Evolutionary conservation across 1,140 invertebrate species (phyloP), one percentile per base, ranked within the genome.

Genomic region (Ceratina australensis): DNA sequence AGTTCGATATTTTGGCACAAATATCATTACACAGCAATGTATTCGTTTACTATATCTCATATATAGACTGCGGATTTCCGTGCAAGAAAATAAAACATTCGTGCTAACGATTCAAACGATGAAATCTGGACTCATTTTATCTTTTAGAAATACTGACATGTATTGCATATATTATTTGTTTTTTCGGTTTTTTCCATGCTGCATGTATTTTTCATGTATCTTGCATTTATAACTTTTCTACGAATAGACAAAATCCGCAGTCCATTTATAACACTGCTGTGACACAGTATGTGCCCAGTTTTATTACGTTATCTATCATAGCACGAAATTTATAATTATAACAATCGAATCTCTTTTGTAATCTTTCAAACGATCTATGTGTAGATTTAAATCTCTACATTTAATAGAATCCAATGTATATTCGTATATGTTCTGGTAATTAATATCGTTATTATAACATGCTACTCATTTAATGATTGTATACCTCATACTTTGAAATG

Each of bases 401-500:
- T 75, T n/a, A 49, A 49, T 15, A 67, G 15, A 15, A 61, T 50
- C 13, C 12, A 22, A 10, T 54, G 61, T 52, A 33, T 60, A 22
- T 24, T 54, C 56, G 50, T 63, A 3, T 52, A 61, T 61, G 50
- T 42, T 16, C 22, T n/a, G 13, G 61, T 71, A 71, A 2, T 50
- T 15, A 61, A 61, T 71, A 76, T 71, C 20, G 22, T 56, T 22
- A 13, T 28, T 68, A 50, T 68, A 76, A 50, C 26, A 33, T 26
- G 15, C 22, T 77, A 71, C 33, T 42, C 33, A 10, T 18, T 24
- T 54, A 75, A 22, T 75, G 54, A 75, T 75, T 68, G 73, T 59
- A 71, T 63, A 59, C 33, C 61, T 77, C 54, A 63, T 63, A 47
- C 50, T 52, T 71, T 71, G 47, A 60, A 78, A 63, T n/a, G 22